Base-by-base conservation (phyloP, 1,140 invertebrate genomes). In the Drosophila orena region DNA sequence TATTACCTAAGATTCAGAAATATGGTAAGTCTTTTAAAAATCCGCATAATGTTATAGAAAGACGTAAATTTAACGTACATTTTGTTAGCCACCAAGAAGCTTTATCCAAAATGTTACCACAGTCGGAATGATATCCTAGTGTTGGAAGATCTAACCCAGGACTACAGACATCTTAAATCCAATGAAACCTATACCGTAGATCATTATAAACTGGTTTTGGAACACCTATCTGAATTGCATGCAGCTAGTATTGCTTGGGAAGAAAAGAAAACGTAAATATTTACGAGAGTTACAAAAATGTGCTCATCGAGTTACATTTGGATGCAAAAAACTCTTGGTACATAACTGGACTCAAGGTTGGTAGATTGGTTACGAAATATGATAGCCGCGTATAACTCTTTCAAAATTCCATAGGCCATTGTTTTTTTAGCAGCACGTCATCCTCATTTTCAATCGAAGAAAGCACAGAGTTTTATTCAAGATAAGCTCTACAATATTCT, bases 221-320 rank as follows among this genome's bases (percentile, higher is more conserved):
- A 68, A 5, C 68, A 89, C 11, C 44, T 93, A 30, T 93, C 93
- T 0, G 81, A 81, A 3, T 11, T 93, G 0, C 93, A 93, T 61
- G 92, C 92, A 0, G 76, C 83, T 0, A 93, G 93, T 30, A 58
- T 93, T 11, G 66, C 92, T 4, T 92, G 92, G 65, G 91, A 92
- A 14, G 43, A 84, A 7, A 43, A 0, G 77, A 92, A 3, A 70
- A 84, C 0, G 53, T 83, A 1, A 60, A 81, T 3, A 73, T 94
- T 8, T 91, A 86, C 12, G 85, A 93, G 3, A 17, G 83, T 0
- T 92, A 70, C 43, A 57, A 78, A 79, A 35, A 92, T 73, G 68
- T 59, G 0, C 50, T 90, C 3, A 15, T 70, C 24, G 46, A 91
- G 72, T 6, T 91, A 22, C 30, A 57, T 10, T 24, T 91, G 17